Base-by-base conservation (phyloP, 2,113 vertebrate genomes). In the Gnathonemus longibarbis region DNA sequence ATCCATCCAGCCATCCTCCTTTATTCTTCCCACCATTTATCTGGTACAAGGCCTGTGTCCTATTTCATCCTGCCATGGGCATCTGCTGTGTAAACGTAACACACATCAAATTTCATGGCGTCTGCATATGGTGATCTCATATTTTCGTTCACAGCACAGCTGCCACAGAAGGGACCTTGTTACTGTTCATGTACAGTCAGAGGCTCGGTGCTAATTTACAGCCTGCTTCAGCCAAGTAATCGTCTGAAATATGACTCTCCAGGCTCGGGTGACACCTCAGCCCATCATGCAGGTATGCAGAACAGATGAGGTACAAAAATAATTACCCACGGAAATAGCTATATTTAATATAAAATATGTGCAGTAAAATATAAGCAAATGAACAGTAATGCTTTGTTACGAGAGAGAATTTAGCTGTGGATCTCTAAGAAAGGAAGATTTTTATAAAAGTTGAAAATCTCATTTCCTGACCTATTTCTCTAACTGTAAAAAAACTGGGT, bases 81-180 rank as follows among this genome's bases (percentile, higher is more conserved):
- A 80, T 80, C 74, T 80, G 17, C 74, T 80, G 74, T 80, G 74
- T 80, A 80, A 80, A 80, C 74, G 17, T 80, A 80, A 80, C 39
- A 42, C 74, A 80, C 74, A 80, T 80, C 31, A 19, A 80, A 80
- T 80, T 80, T 80, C 35, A 80, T 17, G 31, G 31, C 35, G 15
- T 80, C 74, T 80, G 74, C 74, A 80, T 80, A 80, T 80, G 74
- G 74, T 42, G 74, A 80, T 80, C 74, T 80, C 74, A 80, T 80
- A 80, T 80, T 80, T 42, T 80, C 74, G 74, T 80, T 80, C 74
- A 80, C 17, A 35, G 74, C 74, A 42, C 74, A 80, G 35, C 74
- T 80, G 74, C 74, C 35, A 80, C 74, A 80, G 74, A 80, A 7
- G 74, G 19, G 31, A 80, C 74, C 42, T 80, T 80, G 74, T 80